Base-by-base conservation (phyloP, 1,140 invertebrate species). In the Lamellibrachia luymesi region DNA sequence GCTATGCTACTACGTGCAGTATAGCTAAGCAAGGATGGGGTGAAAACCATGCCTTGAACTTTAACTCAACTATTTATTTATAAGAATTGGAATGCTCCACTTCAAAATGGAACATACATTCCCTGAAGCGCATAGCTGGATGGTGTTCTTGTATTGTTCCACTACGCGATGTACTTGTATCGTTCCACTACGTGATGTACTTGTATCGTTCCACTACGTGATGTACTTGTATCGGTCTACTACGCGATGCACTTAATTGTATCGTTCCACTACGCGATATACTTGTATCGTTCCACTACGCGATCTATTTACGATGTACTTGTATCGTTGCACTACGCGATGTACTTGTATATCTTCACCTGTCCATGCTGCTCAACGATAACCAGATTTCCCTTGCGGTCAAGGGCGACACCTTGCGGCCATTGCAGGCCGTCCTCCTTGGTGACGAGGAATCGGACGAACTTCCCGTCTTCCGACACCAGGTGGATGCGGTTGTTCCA, bases 401-500 rank as follows among this genome's bases (percentile, higher is more conserved):
- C 94, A 90, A 95, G 93, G 8, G 93, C 91, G 10, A 95, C 93
- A 4, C 94, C 93, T 64, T 94, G 94, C 49, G 95, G 95, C 25
- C 94, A 94, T 52, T 94, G 92, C 13, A 95, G 91, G 4, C 94
- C 94, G 92, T 95, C 94, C 17, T 93, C 93, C 51, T 94, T 92
- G 7, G 92, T 93, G 5, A 95, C 22, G 4, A 95, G 91, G 90
- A 93, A 94, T 27, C 94, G 92, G 17, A 95, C 89, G 80, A 95
- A 95, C 49, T 93, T 93, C 13, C 94, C 95, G 49, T 94, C 93
- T 90, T 93, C 91, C 51, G 95, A 95, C 51, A 95, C 92, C n/a
- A 95, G 93, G 49, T 94, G 94, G 0, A 95, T 92, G 90, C 94
- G 93, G 92, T 95, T 94, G 92, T 95, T 95, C 92, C 94, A 94